Evolutionary conservation across 2,797 vertebrate genomes (phyloP), one percentile per base, ranked within the genome.

Genomic region (Alauda arvensis): DNA sequence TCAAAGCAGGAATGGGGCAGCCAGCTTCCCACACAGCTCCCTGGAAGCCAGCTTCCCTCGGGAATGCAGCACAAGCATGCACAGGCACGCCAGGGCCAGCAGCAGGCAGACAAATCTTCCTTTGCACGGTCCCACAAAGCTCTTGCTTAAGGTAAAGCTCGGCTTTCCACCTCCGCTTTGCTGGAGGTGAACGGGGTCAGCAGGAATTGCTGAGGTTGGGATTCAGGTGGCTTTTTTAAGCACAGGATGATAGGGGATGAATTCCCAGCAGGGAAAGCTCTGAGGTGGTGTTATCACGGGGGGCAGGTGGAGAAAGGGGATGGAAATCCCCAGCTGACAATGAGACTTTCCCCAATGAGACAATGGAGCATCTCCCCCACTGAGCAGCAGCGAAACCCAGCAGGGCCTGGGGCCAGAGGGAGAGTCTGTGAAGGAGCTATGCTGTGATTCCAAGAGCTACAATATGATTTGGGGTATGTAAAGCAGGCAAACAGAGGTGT

Each of bases 11-110:
- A 87, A 8, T 0, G 2, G n/a, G 81, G 77, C 75, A 77, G 85
- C 15, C 24, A 4, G 17, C 89, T 94, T 93, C 92, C 90, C 90
- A 90, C 79, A 21, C 4, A 1, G 84, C 79, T 77, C 53, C 42
- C 83, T 69, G 62, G 33, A 75, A 12, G 43, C 37, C 70, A 24
- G 45, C 71, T 88, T 81, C 84, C 83, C 83, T 83, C 0, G 61
- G 90, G 90, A 89, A 88, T 34, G 74, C 52, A 60, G 60, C 5
- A 1, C 39, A 2, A 42, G 67, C 91, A 25, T 1, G 91, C 79
- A 77, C 51, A 16, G 88, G 67, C 93, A 87, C 3, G 93, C 69
- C 2, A 3, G 72, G 52, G 52, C 0, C 3, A 81, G 91, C 69
- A 85, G 82, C 62, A 16, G 0, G 2, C 70, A 46, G 52, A 49